phyloP scores from a whole-genome alignment of 1,140 invertebrate genomes.

The Drosophila teissieri region DNA sequence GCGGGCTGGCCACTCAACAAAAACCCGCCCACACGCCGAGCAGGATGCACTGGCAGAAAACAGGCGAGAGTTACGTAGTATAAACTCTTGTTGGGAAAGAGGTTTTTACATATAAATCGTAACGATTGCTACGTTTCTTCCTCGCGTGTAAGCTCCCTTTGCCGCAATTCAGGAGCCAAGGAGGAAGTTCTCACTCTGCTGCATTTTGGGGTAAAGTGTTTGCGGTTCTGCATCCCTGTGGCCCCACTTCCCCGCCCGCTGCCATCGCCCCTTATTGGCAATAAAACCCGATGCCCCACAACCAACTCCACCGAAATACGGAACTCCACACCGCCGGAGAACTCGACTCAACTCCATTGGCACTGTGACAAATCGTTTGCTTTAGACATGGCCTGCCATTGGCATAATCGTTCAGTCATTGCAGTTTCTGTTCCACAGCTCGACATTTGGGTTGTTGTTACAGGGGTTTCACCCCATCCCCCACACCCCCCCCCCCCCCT shows the following conservation, averaged over 20 bases:
- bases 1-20: constrained; percentile 33
- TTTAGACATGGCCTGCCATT: constrained; percentile 73
- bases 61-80: too few species aligned
- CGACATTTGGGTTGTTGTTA: not conserved
- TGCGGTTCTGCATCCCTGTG: constrained; percentile 57
- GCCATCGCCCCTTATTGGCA: constrained; percentile 26
- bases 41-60: constrained; percentile 3
- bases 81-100: too few species aligned
- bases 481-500: too few species aligned
- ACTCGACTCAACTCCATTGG: constrained; percentile 40
- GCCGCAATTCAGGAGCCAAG: not conserved
- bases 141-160: constrained; percentile 1
- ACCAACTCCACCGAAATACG: constrained; percentile 1
- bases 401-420: constrained; percentile 81
- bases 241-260: not conserved
- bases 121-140: not conserved
- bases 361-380: constrained; percentile 79
- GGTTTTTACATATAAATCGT: too few species aligned
- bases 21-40: constrained; percentile 32
- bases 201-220: constrained; percentile 59
- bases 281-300: constrained; percentile 61
- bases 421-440: constrained; percentile 65
- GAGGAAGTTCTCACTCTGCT: constrained; percentile 11
- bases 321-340: constrained; percentile 24
- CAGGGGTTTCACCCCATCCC: not conserved